Evolutionary conservation across 1,140 invertebrate species (phyloP).

Genomic region (Aethina tumida): DNA sequence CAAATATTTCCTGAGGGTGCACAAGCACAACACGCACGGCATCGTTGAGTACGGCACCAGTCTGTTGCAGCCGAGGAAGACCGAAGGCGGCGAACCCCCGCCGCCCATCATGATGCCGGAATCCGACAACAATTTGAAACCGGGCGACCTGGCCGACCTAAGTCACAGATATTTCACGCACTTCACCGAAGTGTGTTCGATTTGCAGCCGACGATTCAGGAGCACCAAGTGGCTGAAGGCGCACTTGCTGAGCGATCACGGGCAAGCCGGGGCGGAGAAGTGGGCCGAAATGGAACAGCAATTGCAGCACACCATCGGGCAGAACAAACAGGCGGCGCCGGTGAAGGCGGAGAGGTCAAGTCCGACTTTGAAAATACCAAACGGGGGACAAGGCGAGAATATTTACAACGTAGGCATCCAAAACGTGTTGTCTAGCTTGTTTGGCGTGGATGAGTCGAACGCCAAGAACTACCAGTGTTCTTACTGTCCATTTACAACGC

Average conservation of each 20-base stretch:
- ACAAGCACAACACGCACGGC: conserved; percentile 97
- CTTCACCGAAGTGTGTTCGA: conserved; percentile 71
- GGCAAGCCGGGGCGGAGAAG: conserved; percentile 58
- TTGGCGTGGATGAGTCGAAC: conserved; percentile 43
- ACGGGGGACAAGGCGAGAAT: conserved; percentile 38
- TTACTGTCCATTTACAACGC: conserved; percentile 80
- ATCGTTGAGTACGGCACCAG: conserved; percentile 63
- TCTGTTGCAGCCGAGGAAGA: conserved; percentile 41
- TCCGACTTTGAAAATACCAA: conserved; percentile 51
- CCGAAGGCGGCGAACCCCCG: conserved; percentile 31
- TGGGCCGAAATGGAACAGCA: conserved; percentile 54
- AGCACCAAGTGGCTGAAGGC: conserved; percentile 84
- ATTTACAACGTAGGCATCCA: conserved; percentile 35
- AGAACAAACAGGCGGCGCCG: conserved; percentile 21
- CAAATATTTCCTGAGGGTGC: conserved; percentile 93
- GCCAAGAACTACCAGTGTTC: conserved; percentile 77
- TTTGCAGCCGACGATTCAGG: conserved; percentile 80
- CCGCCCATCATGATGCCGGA: conserved; percentile 29
- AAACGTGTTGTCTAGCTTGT: conserved; percentile 48
- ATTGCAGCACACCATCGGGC: conserved; percentile 25
- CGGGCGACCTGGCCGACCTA: conserved; percentile 43
- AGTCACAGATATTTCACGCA: conserved; percentile 56
- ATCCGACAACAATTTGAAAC: conserved; percentile 44
- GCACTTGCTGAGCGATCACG: conserved; percentile 81
- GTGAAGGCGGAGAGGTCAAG: conserved; percentile 33